Evolutionary conservation across 1,140 invertebrate species (phyloP).

Genomic region (Hydropsyche tenuis): DNA sequence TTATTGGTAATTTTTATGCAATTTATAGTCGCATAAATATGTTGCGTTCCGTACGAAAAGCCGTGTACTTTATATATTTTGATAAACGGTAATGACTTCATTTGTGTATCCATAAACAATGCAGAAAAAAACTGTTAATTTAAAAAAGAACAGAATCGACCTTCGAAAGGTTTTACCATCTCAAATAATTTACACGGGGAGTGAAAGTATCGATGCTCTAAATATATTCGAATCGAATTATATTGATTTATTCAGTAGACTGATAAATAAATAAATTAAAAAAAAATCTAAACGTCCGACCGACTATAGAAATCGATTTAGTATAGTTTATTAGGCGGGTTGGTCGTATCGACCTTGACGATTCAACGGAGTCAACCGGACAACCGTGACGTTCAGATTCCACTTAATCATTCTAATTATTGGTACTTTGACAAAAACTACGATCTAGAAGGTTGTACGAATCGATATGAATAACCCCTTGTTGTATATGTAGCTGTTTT

Average conservation of each 20-base stretch:
- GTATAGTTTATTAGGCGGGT: conserved; percentile 1
- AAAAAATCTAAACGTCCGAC: background rate
- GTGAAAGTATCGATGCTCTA: conserved; percentile 27
- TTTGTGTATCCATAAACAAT: too few species aligned
- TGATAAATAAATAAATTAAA: background rate
- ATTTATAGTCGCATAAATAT: too few species aligned
- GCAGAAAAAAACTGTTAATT: too few species aligned
- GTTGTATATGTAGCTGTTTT: too few species aligned
- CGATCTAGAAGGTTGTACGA: background rate
- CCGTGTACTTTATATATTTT: too few species aligned
- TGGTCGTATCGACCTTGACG: background rate
- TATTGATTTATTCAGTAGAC: background rate
- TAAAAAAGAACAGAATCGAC: too few species aligned
- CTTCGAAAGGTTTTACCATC: too few species aligned
- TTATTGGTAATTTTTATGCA: too few species aligned
- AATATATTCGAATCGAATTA: background rate
- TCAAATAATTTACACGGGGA: background rate
- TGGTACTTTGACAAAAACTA: background rate
- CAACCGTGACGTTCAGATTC: conserved; percentile 9
- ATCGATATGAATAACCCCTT: too few species aligned
- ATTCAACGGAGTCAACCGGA: conserved; percentile 14
- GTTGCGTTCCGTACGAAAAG: too few species aligned
- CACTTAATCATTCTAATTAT: conserved; percentile 14
- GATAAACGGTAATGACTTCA: too few species aligned
- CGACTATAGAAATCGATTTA: background rate